Evolutionary conservation across 1,140 invertebrate genomes (phyloP).

Genomic region (Notospermus geniculatus): DNA sequence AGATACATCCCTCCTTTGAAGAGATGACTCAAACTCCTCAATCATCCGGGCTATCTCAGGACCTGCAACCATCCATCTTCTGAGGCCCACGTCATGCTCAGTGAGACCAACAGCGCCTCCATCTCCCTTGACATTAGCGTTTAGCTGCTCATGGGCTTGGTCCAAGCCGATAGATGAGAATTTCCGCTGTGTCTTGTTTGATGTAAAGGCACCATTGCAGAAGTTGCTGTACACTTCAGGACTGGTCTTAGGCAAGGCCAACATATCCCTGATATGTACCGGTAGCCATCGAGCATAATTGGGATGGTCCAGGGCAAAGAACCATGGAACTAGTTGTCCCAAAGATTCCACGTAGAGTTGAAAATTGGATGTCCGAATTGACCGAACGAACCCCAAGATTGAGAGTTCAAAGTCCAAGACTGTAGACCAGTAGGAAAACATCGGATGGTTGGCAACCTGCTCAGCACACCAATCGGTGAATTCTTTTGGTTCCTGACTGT

Average conservation of each 20-base stretch:
- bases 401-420: conserved; percentile 19
- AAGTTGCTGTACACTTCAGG: conserved; percentile 14
- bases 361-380: conserved; percentile 21
- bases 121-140: conserved; percentile 29
- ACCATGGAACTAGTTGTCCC: conserved; percentile 17
- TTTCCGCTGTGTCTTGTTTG: conserved; percentile 22
- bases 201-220: conserved; percentile 11
- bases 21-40: conserved; percentile 16
- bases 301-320: conserved; percentile 25
- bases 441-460: conserved; percentile 6
- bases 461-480: conserved; percentile 19
- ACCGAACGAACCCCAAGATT: conserved; percentile 17
- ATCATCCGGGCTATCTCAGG: conserved; percentile 18
- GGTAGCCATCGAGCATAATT: conserved; percentile 26
- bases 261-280: conserved; percentile 20
- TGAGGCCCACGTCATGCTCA: conserved; percentile 9
- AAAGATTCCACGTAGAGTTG: conserved; percentile 16
- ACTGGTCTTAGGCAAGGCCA: conserved; percentile 12
- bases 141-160: conserved; percentile 35
- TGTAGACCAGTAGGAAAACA: conserved; percentile 23
- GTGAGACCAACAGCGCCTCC: conserved; percentile 32
- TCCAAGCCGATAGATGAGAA: conserved; percentile 33
- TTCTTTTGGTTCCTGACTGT: neutral
- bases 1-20: conserved; percentile 13
- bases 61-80: conserved; percentile 17